phyloP scores from a whole-genome alignment of 2,888 invertebrate genomes.

The Nomada flava region DNA sequence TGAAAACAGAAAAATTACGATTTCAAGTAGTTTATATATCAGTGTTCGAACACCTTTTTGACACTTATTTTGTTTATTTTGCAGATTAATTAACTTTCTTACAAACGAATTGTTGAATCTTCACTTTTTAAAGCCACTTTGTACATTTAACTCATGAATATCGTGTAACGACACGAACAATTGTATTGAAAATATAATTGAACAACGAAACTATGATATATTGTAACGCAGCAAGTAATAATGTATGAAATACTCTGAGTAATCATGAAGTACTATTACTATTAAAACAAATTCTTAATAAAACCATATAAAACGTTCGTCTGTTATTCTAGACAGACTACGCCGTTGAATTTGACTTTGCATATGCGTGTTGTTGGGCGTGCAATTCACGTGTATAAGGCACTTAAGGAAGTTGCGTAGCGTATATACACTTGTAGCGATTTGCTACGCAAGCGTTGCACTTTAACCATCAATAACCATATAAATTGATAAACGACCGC shows the following conservation, averaged over 20 bases:
- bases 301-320: background rate
- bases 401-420: constrained; percentile 17
- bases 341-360: background rate
- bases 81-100: no score
- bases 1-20: no score
- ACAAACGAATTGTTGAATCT: no score
- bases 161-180: background rate
- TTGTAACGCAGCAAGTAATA: background rate
- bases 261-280: background rate
- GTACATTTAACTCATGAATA: no score
- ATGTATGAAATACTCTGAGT: background rate
- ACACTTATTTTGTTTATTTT: no score
- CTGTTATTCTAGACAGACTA: background rate
- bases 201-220: background rate
- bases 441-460: constrained; percentile 37
- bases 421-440: constrained; percentile 14
- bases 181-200: background rate
- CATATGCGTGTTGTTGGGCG: constrained; percentile 4
- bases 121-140: no score
- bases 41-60: no score
- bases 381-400: background rate
- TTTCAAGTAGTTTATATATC: no score
- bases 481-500: constrained; percentile 50
- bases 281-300: background rate
- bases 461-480: constrained; percentile 50